These are phyloP conservation scores for Ammospiza maritima DNA, from an alignment of 2,797 vertebrate genomes.

Conservation along the genomic window DNA sequence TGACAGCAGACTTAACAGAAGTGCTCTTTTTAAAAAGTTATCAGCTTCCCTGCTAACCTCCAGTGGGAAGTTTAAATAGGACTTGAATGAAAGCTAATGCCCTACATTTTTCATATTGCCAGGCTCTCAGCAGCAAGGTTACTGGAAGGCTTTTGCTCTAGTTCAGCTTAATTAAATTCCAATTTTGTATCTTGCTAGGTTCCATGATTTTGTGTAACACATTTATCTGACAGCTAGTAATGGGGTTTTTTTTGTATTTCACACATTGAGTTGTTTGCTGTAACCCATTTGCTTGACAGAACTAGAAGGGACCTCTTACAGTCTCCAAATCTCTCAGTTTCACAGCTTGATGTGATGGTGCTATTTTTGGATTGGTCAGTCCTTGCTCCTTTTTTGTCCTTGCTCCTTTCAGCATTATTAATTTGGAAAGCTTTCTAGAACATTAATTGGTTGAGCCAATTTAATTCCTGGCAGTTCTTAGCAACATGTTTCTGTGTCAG, in stretches of 20 bases:
- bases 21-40: neutral
- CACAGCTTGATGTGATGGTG: neutral
- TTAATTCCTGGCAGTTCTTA: neutral
- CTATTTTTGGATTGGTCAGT: neutral
- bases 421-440: neutral
- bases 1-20: conserved; percentile 3
- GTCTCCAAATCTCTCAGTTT: neutral
- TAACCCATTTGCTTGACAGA: neutral
- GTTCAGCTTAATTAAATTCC: conserved; percentile 49
- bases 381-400: neutral
- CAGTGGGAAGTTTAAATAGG: neutral
- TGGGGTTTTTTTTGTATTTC: neutral
- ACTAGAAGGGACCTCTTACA: neutral
- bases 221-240: neutral
- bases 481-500: neutral
- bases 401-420: neutral
- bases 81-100: neutral
- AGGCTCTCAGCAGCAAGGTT: conserved; percentile 3
- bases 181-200: neutral
- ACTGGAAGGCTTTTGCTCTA: conserved; percentile 33
- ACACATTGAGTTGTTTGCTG: neutral
- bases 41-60: neutral
- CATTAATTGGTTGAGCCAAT: neutral
- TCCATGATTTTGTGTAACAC: neutral
- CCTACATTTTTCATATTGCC: neutral